Percentiles rank a stretch among this genome's conserved stretches.
Evolutionary conservation across 2,888 invertebrate genomes (phyloP).

Genomic region (Phyllotreta cruciferae): DNA sequence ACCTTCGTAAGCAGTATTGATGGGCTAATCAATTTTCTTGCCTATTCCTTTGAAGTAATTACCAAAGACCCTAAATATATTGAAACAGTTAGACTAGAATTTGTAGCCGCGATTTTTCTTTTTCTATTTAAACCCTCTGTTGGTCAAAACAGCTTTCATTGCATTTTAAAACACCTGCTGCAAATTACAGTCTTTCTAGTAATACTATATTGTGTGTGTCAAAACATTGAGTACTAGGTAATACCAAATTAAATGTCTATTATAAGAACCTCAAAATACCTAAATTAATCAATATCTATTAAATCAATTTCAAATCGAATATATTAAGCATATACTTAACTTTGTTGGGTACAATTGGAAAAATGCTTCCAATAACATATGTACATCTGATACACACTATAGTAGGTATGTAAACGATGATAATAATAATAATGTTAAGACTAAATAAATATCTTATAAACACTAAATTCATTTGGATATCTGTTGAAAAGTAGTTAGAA

Average conservation of each 20-base stretch:
- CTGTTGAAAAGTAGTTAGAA: constrained; percentile 29
- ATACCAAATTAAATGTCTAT: too few species aligned
- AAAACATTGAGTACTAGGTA: not conserved
- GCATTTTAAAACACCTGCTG: too few species aligned
- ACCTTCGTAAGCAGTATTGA: not conserved
- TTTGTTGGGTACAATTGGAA: too few species aligned
- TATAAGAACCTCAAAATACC: too few species aligned
- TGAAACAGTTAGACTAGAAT: too few species aligned
- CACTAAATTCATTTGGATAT: constrained; percentile 28
- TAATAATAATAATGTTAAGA: constrained; percentile 9
- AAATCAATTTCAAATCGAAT: too few species aligned
- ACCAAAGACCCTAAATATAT: constrained; percentile 9
- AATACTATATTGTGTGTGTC: not conserved
- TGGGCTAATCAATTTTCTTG: not conserved
- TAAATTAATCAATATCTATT: too few species aligned
- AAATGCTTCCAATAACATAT: not conserved
- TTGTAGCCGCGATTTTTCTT: too few species aligned
- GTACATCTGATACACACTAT: not conserved
- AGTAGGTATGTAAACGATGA: constrained; percentile 8
- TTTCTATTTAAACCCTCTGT: not conserved
- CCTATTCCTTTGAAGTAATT: constrained; percentile 1
- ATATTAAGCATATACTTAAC: too few species aligned
- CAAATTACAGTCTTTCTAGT: not conserved
- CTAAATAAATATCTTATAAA: constrained; percentile 5
- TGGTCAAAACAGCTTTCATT: not conserved